Evolutionary conservation across 2,888 invertebrate genomes (phyloP), one percentile per base, ranked within the genome.

Genomic region (Panorpa germanica): DNA sequence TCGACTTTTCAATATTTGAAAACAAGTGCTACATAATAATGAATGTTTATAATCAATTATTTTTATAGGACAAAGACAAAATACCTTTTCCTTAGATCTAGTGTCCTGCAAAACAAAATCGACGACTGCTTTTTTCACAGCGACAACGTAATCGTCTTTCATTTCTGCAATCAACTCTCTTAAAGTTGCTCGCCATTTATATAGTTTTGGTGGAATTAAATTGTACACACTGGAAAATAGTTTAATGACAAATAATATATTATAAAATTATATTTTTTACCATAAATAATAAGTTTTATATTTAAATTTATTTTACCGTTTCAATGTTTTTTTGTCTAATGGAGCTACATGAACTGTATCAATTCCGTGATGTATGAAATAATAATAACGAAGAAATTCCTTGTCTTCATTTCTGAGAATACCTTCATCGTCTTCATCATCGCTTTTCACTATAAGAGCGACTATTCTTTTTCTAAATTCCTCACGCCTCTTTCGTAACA

Each of bases 31-130:
- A n/a, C n/a, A n/a, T n/a, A n/a, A n/a, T n/a, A n/a, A n/a, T n/a
- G n/a, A n/a, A n/a, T n/a, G n/a, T n/a, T n/a, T n/a, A n/a, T n/a
- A n/a, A n/a, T n/a, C n/a, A n/a, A n/a, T n/a, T n/a, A n/a, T n/a
- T n/a, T n/a, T n/a, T n/a, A n/a, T n/a, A n/a, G n/a, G n/a, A n/a
- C n/a, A n/a, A n/a, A n/a, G n/a, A n/a, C n/a, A n/a, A n/a, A n/a
- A n/a, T 6, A 34, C 31, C 5, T 25, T 30, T 2, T 42, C 36
- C 25, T 40, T 41, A 18, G 40, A 37, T 19, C 61, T 57, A 0
- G 80, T 75, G 53, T 86, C 81, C 43, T 76, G 73, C 4, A 93
- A 58, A 1, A 88, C 85, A 49, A 86, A 93, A 55, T 91, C 90
- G 1, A 93, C 80, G 29, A 83, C 78, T 0, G 88, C 78, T 48